Evolutionary conservation across 2,888 invertebrate genomes (phyloP), one percentile per base, ranked within the genome.

Genomic region (Eumerus sabulonum): DNA sequence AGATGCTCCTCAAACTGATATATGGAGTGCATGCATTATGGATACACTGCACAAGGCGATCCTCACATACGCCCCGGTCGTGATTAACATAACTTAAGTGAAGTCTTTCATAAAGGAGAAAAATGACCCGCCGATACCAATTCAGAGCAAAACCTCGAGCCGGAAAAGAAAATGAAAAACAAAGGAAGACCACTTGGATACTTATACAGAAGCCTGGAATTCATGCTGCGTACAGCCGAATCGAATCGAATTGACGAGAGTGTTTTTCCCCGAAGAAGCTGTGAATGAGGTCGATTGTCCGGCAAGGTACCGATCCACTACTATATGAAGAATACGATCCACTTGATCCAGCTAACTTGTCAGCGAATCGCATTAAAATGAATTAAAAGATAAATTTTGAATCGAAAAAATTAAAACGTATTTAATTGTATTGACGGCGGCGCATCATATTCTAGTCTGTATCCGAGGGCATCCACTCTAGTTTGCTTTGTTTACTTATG

Each of bases 41-140:
- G 73, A 73, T 68, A 63, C 40, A 44, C 36, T 66, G 47, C 66
- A 72, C 54, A 67, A 72, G 62, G 56, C 54, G 27, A 27, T 27
- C 51, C 11, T 51, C 47, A n/a, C 38, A 44, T 62, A 50, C 45
- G 18, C 48, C 40, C 40, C 11, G 50, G 19, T 35, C 13, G 48
- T 19, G 63, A 77, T 77, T 77, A 73, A 62, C 77, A 73, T 73
- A 53, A 72, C 72, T 68, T 47, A 73, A 63, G 77, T 47, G 38
- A 77, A 59, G 67, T 67, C 67, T 42, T 63, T 59, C 53, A 63
- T 62, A 73, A 67, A 67, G 48, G 72, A 42, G 56, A 56, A n/a
- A 60, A 66, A 40, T 17, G 36, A 27, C 27, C 7, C 7, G 27
- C 2, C 27, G 27, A 27, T 27, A 4, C 27, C 27, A 27, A 27